Conservation (phyloP, 1,140 invertebrate genomes). For the Melitaea cinxia region DNA sequence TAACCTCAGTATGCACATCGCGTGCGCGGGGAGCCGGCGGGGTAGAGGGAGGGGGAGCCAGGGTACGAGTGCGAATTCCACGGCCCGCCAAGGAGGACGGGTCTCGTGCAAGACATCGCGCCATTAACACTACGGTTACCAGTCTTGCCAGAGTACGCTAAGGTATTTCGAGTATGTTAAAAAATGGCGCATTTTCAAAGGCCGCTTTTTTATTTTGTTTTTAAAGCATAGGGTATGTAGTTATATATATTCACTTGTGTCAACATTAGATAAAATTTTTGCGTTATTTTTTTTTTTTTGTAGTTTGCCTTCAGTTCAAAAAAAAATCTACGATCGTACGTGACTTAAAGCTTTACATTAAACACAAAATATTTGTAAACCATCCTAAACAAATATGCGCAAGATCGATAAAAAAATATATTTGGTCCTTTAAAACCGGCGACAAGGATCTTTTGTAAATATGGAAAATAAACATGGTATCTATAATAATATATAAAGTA, state of each 20-base stretch:
- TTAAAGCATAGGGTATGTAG: neutral
- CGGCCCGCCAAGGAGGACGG: conserved; percentile 48
- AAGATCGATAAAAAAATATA: conserved; percentile 16
- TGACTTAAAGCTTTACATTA: conserved; percentile 25
- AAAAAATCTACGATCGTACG: conserved; percentile 13
- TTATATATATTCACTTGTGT: neutral
- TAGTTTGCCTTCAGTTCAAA: conserved; percentile 6
- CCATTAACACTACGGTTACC: conserved; percentile 34
- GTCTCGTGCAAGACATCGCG: conserved; percentile 45
- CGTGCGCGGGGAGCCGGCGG: conserved; percentile 26
- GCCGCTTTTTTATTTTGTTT: neutral
- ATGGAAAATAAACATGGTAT: neutral
- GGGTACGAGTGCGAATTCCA: conserved; percentile 47
- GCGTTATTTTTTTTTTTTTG: neutral
- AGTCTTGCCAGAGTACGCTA: conserved; percentile 29
- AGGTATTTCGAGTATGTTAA: conserved; percentile 10
- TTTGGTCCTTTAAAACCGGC: neutral
- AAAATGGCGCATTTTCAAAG: conserved; percentile 9
- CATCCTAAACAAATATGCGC: conserved; percentile 39
- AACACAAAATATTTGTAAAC: conserved; percentile 31
- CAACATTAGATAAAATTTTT: neutral
- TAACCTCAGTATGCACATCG: conserved; percentile 39
- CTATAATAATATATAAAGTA: neutral
- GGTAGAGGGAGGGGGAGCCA: conserved; percentile 19
- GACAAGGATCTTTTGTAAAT: neutral